These are phyloP conservation scores for Grammatotria lemairii DNA, from an alignment of 2,113 vertebrate species.

Conservation along the genomic window DNA sequence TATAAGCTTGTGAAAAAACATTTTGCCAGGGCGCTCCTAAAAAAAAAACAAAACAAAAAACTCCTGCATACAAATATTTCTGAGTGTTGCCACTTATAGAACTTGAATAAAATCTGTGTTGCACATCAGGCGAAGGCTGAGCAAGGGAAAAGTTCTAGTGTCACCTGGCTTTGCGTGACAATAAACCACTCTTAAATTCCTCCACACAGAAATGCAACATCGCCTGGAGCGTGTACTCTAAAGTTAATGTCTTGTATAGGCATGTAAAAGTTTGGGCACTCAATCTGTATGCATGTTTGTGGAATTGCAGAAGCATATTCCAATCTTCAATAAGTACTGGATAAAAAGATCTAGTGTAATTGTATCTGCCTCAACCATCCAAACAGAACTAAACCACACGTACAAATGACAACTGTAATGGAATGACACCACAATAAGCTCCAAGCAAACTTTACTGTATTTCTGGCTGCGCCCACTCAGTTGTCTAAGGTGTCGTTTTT, in stretches of 20 bases:
- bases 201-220: neutral
- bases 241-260: neutral
- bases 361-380: neutral
- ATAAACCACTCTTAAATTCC: neutral
- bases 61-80: neutral
- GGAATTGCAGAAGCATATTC: constrained; percentile 8
- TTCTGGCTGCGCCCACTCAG: neutral
- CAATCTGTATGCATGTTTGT: neutral
- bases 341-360: neutral
- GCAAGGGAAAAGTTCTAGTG: neutral
- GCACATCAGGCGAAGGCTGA: neutral
- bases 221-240: neutral
- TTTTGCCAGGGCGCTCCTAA: neutral
- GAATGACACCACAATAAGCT: neutral
- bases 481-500: neutral
- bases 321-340: neutral
- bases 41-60: no score
- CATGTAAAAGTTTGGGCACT: neutral
- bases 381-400: neutral
- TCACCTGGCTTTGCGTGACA: rapidly evolving
- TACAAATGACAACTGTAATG: neutral
- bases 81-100: neutral
- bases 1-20: neutral
- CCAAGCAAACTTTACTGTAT: neutral
- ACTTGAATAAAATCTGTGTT: neutral